phyloP scores from a whole-genome alignment of 2,113 vertebrate species.

The Rostratula benghalensis region DNA sequence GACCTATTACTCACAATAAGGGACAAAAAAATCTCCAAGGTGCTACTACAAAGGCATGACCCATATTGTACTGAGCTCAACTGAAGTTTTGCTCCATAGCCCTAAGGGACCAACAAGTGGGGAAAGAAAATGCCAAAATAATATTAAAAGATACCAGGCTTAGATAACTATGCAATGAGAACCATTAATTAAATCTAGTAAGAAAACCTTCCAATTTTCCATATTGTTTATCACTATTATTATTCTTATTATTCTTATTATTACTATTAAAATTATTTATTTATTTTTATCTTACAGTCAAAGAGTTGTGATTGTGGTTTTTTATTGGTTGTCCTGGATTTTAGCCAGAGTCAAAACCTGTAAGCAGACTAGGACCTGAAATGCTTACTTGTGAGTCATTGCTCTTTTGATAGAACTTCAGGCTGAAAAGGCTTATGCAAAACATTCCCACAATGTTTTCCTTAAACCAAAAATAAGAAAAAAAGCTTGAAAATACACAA shows the following conservation, averaged over 20 bases:
- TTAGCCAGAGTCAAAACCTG: not conserved
- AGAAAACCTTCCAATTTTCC: not conserved
- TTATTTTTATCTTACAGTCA: not conserved
- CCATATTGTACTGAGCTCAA: not conserved
- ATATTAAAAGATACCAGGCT: not conserved
- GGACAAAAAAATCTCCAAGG: not conserved
- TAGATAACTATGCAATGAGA: not conserved
- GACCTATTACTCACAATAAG: not conserved
- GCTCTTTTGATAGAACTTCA: not conserved
- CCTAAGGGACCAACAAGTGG: not conserved
- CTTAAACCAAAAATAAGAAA: not conserved
- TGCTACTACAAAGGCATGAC: not conserved
- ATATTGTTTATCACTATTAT: not conserved
- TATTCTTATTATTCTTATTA: not conserved
- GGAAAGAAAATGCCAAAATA: not conserved
- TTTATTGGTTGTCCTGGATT: not conserved
- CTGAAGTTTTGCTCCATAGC: accelerated
- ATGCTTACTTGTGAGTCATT: not conserved
- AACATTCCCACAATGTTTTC: not conserved
- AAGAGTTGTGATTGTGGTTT: not conserved
- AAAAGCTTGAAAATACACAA: not conserved
- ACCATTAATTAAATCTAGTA: not conserved
- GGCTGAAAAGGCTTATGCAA: not conserved
- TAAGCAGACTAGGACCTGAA: not conserved
- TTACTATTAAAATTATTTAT: not conserved